A percentile compares a stretch with the other conserved stretches of the same genome.
Conservation (phyloP, 2,888 invertebrate genomes). For the Craniophora ligustri region DNA sequence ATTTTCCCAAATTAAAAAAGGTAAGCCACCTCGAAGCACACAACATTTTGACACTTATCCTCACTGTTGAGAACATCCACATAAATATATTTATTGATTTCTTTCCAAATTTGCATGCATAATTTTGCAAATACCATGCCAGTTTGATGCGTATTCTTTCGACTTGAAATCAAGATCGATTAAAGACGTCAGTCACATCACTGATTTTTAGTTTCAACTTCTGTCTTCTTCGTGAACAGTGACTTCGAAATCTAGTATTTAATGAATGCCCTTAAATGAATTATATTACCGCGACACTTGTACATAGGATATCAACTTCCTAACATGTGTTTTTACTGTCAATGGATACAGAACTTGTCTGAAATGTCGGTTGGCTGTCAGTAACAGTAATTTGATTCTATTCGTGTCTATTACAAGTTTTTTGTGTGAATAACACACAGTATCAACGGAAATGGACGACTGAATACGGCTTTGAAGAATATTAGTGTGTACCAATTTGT, state of each 20-base stretch:
- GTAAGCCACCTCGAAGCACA: too few species aligned
- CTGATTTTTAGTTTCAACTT: too few species aligned
- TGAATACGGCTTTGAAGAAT: background rate
- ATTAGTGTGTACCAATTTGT: too few species aligned
- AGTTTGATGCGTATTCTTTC: too few species aligned
- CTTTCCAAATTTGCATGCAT: too few species aligned
- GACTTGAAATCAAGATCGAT: too few species aligned
- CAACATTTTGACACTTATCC: too few species aligned
- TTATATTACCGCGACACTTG: constrained; percentile 20
- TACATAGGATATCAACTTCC: constrained; percentile 56
- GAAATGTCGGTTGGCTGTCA: constrained; percentile 30
- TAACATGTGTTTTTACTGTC: constrained; percentile 38
- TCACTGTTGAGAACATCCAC: too few species aligned
- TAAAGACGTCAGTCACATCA: too few species aligned
- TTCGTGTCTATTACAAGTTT: constrained; percentile 16
- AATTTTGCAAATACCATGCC: too few species aligned
- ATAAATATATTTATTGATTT: too few species aligned
- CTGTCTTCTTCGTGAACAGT: background rate
- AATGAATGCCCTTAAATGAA: constrained; percentile 44
- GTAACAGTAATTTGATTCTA: constrained; percentile 26
- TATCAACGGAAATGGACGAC: constrained; percentile 5
- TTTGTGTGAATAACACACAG: constrained; percentile 15
- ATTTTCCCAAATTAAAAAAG: too few species aligned
- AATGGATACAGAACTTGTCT: constrained; percentile 16
- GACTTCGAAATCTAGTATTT: constrained; percentile 38